Evolutionary conservation across 2,113 vertebrate species (phyloP).

Genomic region (Cyanocitta stelleri): DNA sequence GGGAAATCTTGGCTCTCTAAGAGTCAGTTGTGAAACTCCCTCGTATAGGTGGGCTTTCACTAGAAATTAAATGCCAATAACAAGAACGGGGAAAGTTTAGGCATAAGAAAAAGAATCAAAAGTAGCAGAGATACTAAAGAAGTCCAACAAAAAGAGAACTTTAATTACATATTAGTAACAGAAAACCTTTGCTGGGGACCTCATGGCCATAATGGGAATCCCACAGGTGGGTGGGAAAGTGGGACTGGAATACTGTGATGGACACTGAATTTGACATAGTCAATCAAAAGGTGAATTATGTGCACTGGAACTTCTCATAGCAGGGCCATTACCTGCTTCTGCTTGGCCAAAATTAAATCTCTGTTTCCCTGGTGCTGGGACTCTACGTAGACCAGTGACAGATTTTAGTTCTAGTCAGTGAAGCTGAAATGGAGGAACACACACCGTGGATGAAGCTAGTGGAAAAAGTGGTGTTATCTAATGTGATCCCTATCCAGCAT

Average conservation of each 20-base stretch:
- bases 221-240: background rate
- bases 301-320: background rate
- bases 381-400: background rate
- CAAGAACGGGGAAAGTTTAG: background rate
- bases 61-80: background rate
- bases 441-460: background rate
- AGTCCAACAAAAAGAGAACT: background rate
- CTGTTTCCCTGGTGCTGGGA: background rate
- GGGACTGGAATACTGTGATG: background rate
- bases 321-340: background rate
- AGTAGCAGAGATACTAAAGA: background rate
- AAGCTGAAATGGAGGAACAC: background rate
- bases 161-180: background rate
- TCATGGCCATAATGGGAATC: background rate
- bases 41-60: background rate
- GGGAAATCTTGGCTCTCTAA: background rate
- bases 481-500: background rate
- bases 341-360: background rate
- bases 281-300: background rate
- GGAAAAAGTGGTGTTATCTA: background rate
- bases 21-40: background rate
- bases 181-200: background rate
- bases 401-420: background rate
- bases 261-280: background rate
- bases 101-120: background rate